Conservation (phyloP, 2,888 invertebrate species). For the Adineta ricciae region DNA sequence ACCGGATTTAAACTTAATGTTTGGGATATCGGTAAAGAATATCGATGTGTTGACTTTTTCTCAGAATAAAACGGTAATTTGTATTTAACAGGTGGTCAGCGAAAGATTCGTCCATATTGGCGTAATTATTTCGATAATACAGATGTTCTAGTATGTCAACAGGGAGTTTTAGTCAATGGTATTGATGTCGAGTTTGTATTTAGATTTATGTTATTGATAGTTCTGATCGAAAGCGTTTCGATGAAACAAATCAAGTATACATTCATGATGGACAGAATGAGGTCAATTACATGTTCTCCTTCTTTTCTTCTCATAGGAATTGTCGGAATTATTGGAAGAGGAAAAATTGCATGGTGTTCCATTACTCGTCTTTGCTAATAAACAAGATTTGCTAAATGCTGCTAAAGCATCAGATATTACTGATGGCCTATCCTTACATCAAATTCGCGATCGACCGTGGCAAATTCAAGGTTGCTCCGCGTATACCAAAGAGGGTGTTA, state of each 20-base stretch:
- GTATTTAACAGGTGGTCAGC: constrained; percentile 62
- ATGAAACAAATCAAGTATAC: constrained; percentile 69
- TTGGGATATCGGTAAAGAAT: constrained; percentile 78
- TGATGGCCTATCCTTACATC: constrained; percentile 65
- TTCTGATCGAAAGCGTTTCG: constrained; percentile 76
- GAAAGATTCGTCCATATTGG: constrained; percentile 97
- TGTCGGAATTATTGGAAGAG: constrained; percentile 79
- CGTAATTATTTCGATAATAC: constrained; percentile 98
- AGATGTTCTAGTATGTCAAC: constrained; percentile 71
- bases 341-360: constrained; percentile 82
- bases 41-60: background rate
- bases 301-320: constrained; percentile 61
- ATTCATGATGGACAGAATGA: no score
- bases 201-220: constrained; percentile 98
- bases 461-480: constrained; percentile 95
- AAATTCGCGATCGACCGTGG: constrained; percentile 85
- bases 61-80: background rate
- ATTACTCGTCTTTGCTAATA: constrained; percentile 86
- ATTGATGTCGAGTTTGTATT: no score
- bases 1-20: constrained; percentile 92
- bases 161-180: constrained; percentile 72
- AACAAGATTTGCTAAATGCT: constrained; percentile 75
- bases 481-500: constrained; percentile 73
- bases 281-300: background rate
- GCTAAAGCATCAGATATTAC: constrained; percentile 67